Evolutionary conservation across 2,888 invertebrate genomes (phyloP).

Genomic region (Lumbricus terrestris): DNA sequence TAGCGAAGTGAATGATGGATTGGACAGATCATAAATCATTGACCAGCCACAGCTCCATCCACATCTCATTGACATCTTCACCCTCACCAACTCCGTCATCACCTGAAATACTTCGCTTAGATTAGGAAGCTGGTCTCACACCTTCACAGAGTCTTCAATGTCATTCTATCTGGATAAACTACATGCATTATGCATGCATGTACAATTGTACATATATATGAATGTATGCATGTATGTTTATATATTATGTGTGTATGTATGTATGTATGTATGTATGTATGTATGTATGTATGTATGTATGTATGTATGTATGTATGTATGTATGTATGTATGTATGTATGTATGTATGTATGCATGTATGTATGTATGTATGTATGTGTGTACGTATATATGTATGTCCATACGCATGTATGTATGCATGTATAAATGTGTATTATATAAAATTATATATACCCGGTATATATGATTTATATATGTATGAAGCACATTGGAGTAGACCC

Average conservation of each 20-base stretch:
- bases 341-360: too few relatives aligned
- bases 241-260: too few relatives aligned
- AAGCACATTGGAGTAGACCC: too few relatives aligned
- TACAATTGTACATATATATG: background rate
- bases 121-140: background rate
- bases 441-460: too few relatives aligned
- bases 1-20: background rate
- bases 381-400: background rate
- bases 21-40: background rate
- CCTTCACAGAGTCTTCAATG: background rate
- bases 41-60: background rate
- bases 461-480: too few relatives aligned
- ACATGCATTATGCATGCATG: background rate
- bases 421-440: too few relatives aligned
- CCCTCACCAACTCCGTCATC: background rate
- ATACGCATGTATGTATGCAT: background rate
- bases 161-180: background rate
- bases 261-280: too few relatives aligned
- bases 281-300: too few relatives aligned
- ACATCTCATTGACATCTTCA: background rate
- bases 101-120: background rate
- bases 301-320: too few relatives aligned
- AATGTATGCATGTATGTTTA: too few relatives aligned
- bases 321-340: background rate
- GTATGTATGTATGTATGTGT: background rate